phyloP scores from a whole-genome alignment of 2,797 vertebrate species.

The Arremon brunneinucha region DNA sequence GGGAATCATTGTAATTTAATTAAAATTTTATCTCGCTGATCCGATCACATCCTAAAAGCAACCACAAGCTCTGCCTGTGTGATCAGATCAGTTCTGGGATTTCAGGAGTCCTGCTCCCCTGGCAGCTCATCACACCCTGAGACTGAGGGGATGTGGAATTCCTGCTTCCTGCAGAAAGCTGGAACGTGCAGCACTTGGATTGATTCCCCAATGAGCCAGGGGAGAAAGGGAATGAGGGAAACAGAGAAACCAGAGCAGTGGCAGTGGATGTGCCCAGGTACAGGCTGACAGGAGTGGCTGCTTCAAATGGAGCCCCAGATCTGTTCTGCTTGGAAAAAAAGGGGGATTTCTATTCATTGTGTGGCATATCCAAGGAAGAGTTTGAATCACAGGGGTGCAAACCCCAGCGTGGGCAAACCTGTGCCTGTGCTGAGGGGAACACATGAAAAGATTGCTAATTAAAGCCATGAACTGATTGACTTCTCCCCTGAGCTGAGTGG shows the following conservation, averaged over 20 bases:
- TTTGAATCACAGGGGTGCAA: neutral
- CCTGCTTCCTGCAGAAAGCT: neutral
- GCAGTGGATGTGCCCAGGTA: neutral
- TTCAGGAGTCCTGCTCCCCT: neutral
- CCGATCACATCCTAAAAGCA: neutral
- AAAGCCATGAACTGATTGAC: neutral
- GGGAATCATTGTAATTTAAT: neutral
- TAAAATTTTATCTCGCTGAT: neutral
- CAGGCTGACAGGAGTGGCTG: neutral
- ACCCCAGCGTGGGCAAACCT: accelerated
- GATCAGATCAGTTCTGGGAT: neutral
- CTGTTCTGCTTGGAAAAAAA: neutral
- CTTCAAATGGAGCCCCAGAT: neutral
- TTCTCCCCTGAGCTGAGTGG: neutral
- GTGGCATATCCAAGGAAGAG: neutral
- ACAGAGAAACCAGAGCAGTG: neutral
- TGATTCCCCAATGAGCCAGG: neutral
- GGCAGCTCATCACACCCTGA: neutral
- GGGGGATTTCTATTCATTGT: neutral
- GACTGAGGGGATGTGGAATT: neutral
- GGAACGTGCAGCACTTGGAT: neutral
- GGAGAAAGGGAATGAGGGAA: neutral
- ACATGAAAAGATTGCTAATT: conserved; percentile 16
- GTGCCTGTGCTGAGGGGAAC: neutral
- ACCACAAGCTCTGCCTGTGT: neutral